Base-by-base conservation (phyloP, 2,888 invertebrate species). In the Drosophila monieri region DNA sequence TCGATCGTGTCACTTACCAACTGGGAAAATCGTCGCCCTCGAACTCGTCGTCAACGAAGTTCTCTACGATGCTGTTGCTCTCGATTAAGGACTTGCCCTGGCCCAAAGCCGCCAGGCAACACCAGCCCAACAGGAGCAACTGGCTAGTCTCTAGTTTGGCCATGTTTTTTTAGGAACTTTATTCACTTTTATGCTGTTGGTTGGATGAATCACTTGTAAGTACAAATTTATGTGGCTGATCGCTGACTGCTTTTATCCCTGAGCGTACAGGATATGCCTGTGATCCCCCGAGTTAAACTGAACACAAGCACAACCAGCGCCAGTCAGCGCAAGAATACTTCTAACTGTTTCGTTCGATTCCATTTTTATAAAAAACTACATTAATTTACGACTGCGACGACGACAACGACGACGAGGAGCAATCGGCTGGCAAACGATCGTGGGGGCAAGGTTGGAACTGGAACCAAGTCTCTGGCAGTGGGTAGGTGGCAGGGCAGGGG, bases 1-100 rank as follows among this genome's bases (percentile, higher is more conserved):
- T 39, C n/a, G 37, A 14, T 37, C 35, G 35, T n/a, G n/a, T n/a
- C 21, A 89, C 90, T 90, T 89, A 90, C 90, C 90, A 90, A 30
- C 85, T 66, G 8, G 71, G 49, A 27, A 85, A 78, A 18, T 77
- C 59, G 21, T 64, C 65, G n/a, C 49, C 39, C 12, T 74, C 49
- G 46, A 60, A 69, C 35, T 67, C 60, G 41, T 61, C 74, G 18
- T 18, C 61, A 60, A 79, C 76, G 10, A 61, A 60, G 41, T 83
- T 85, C 0, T 44, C 6, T 5, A n/a, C 6, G n/a, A 35, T 44
- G 27, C 51, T 64, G 9, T 76, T 1, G 61, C 43, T 25, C 37
- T 41, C 76, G 21, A 60, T 23, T 18, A 62, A 37, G 51, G 43
- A 61, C 32, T 60, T 80, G 4, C 78, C 66, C 66, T 66, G 78